Conservation (phyloP, 2,888 invertebrate species). For the Apotomis turbidana region DNA sequence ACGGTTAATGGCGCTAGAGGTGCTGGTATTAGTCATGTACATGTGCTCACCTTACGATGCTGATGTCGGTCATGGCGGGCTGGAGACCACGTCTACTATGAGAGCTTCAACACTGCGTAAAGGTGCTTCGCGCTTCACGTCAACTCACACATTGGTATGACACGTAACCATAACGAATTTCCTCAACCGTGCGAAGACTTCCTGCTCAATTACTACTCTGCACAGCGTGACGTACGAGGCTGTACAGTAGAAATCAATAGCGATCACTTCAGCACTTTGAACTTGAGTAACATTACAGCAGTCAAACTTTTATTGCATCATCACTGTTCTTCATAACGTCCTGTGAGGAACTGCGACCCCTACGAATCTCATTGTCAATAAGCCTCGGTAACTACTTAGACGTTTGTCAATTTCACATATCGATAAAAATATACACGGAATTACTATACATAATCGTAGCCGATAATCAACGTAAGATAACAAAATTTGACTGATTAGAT, state of each 20-base stretch:
- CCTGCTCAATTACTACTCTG: conserved; percentile 12
- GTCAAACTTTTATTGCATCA: conserved; percentile 37
- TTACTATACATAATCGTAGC: conserved; percentile 19
- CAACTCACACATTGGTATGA: neutral
- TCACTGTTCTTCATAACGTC: conserved; percentile 8
- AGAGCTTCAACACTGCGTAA: neutral
- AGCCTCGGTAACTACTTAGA: neutral
- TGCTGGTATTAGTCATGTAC: neutral
- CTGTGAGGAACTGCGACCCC: neutral
- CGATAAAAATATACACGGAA: conserved; percentile 9
- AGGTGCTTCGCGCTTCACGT: neutral
- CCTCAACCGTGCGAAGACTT: neutral
- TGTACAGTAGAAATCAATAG: conserved; percentile 1
- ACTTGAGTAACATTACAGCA: conserved; percentile 25
- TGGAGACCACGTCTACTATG: neutral
- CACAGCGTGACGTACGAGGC: neutral
- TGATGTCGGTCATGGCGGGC: conserved; percentile 14
- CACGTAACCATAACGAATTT: conserved; percentile 6
- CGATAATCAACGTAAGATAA: conserved; percentile 19
- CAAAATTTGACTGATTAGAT: neutral
- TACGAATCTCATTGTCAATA: neutral
- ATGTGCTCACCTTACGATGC: conserved; percentile 1
- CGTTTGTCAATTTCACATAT: neutral
- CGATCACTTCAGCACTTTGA: conserved; percentile 33
- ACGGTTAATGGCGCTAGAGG: too few species aligned